phyloP scores from a whole-genome alignment of 2,113 vertebrate genomes.

The Rhynchomys soricoides region DNA sequence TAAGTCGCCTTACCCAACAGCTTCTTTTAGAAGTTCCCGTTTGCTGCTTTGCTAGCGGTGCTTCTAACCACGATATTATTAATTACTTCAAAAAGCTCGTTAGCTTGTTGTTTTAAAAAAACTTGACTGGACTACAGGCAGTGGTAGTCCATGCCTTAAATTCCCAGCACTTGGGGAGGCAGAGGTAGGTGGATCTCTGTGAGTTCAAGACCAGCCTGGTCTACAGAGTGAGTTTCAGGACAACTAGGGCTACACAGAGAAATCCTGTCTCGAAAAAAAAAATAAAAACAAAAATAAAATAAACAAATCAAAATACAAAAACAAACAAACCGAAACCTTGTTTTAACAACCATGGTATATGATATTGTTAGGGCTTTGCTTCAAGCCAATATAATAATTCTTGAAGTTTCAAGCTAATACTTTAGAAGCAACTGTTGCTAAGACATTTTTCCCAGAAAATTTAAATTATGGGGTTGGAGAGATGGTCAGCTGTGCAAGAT shows the following conservation, averaged over 20 bases:
- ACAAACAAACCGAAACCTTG: background rate
- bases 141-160: background rate
- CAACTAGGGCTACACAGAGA: background rate
- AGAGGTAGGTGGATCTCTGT: background rate
- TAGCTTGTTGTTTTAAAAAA: background rate
- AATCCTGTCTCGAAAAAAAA: background rate
- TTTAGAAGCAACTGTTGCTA: conserved; percentile 5
- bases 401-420: conserved; percentile 17
- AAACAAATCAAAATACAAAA: background rate
- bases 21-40: conserved; percentile 13
- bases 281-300: too few relatives aligned
- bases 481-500: background rate
- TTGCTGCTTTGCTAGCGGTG: background rate
- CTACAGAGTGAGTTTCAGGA: background rate
- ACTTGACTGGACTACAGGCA: background rate
- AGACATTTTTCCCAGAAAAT: background rate
- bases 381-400: background rate
- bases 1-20: background rate
- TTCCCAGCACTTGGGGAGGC: background rate
- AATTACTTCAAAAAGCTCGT: background rate
- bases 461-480: background rate
- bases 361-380: background rate
- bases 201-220: background rate
- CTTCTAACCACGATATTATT: conserved; percentile 19
- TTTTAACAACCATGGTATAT: conserved; percentile 21